These are phyloP conservation scores for Acronicta psi DNA, from an alignment of 2,888 invertebrate genomes.

Conservation along the genomic window DNA sequence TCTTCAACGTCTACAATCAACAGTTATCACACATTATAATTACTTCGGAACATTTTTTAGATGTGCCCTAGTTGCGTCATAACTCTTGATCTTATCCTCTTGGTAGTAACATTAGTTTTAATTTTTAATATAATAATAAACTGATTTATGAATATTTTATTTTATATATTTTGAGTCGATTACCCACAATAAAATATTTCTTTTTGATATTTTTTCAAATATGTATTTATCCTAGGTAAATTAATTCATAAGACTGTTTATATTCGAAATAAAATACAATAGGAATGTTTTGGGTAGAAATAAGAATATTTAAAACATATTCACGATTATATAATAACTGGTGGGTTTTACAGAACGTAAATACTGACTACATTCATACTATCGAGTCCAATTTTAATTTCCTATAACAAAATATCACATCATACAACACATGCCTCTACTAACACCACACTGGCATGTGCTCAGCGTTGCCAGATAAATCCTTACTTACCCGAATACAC, in stretches of 20 bases:
- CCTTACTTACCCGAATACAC: background rate
- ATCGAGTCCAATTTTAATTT: slow-evolving; percentile 44
- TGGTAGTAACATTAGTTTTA: background rate
- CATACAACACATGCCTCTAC: slow-evolving; percentile 32
- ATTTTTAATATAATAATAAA: background rate
- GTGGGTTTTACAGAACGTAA: slow-evolving; percentile 58
- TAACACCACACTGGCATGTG: slow-evolving; percentile 8
- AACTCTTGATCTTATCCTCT: background rate
- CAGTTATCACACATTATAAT: background rate
- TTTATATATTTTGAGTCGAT: background rate
- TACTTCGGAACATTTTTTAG: background rate
- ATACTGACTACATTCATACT: slow-evolving; percentile 46
- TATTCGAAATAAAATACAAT: slow-evolving; percentile 40
- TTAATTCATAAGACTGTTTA: slow-evolving; percentile 31
- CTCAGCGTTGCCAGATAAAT: slow-evolving; percentile 10
- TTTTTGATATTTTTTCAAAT: too few species aligned
- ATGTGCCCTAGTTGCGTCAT: background rate
- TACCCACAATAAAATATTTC: too few species aligned
- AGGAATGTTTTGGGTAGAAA: slow-evolving; percentile 55
- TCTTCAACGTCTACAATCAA: background rate
- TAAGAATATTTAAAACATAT: slow-evolving; percentile 48
- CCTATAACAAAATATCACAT: slow-evolving; percentile 72
- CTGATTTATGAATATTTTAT: too few species aligned
- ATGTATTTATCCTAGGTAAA: slow-evolving; percentile 18
- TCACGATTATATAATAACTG: slow-evolving; percentile 47